These are phyloP conservation scores for Patiria miniata DNA, from an alignment of 35 echinoderm and acorn worm genomes.

Conservation along the genomic window DNA sequence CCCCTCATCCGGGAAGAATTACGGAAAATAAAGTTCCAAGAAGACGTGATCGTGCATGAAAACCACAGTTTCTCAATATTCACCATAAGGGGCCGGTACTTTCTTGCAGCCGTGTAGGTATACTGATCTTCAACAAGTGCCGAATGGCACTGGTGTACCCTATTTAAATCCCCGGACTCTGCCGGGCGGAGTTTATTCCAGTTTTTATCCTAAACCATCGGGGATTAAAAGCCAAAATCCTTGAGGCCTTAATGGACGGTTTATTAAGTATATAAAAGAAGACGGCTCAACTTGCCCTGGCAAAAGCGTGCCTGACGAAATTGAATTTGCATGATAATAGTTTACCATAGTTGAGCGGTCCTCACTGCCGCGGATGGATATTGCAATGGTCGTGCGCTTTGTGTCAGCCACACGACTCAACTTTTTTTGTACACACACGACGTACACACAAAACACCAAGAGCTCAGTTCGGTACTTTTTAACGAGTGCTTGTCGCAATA, in stretches of 20 bases:
- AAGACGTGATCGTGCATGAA: too few species aligned
- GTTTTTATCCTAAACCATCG: not conserved
- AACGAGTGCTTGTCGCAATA: not conserved
- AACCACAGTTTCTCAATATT: too few species aligned
- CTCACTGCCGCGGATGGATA: constrained; percentile 27
- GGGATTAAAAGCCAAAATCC: not conserved
- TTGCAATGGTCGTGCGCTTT: constrained; percentile 28
- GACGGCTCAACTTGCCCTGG: not conserved
- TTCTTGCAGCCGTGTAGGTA: too few species aligned
- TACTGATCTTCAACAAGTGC: too few species aligned
- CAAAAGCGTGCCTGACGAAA: constrained; percentile 19
- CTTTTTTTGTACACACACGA: not conserved
- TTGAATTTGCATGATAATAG: constrained; percentile 17
- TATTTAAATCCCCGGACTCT: not conserved
- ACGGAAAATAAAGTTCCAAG: too few species aligned
- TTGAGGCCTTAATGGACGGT: not conserved
- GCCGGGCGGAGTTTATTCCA: not conserved
- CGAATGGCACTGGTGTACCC: too few species aligned
- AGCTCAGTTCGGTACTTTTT: not conserved
- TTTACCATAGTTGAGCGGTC: not conserved
- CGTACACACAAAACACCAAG: not conserved
- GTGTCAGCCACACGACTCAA: constrained; percentile 26
- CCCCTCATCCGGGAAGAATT: too few species aligned
- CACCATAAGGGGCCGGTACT: too few species aligned
- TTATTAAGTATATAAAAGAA: too few species aligned